Base-by-base conservation (phyloP, 2,888 invertebrate genomes). In the Trissonchulus latispiculum region DNA sequence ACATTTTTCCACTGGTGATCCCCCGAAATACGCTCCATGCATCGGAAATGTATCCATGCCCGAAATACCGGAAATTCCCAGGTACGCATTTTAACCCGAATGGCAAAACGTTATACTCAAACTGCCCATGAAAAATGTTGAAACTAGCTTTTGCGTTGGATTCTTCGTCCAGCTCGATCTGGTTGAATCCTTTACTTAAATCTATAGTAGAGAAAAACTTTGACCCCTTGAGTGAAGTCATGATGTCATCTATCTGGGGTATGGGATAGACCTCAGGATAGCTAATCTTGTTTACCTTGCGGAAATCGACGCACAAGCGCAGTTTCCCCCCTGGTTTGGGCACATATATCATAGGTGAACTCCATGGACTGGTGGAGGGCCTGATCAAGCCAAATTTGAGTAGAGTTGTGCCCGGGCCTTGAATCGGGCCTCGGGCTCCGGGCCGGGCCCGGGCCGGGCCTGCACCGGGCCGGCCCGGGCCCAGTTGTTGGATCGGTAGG, bases 251-350 rank as follows among this genome's bases (percentile, higher is more conserved):
- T 0, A 75, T 74, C 36, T 71, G 67, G 0, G 73, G 74, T 3
- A 77, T 31, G 18, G 76, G 76, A 62, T 75, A 76, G 0, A 37
- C 35, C 33, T 77, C 77, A 15, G 59, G 36, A 31, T 67, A 66
- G 15, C 75, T 74, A 2, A 76, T 73, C 3, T 18, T 48, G 73
- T 78, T 79, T 1, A 79, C 35, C 2, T 73, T 32, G 31, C 78
- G 32, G 69, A 76, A 79, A 72, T 78, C 77, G 15, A 78, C 73
- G 64, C 78, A 79, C 8, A 76, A 77, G 71, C 74, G 75, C 67
- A 31, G 75, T 31, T 64, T 68, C 31, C 75, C 77, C 71, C 78
- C 76, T 72, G 80, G 80, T 76, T 83, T 84, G 23, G 15, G n/a
- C 2, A 70, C 70, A 15, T 18, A 37, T 18, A 70, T 33, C n/a